A percentile compares a stretch with the other conserved stretches of the same genome.
Evolutionary conservation across 1,140 invertebrate species (phyloP).

Genomic region (Plectrocnemia conspersa): DNA sequence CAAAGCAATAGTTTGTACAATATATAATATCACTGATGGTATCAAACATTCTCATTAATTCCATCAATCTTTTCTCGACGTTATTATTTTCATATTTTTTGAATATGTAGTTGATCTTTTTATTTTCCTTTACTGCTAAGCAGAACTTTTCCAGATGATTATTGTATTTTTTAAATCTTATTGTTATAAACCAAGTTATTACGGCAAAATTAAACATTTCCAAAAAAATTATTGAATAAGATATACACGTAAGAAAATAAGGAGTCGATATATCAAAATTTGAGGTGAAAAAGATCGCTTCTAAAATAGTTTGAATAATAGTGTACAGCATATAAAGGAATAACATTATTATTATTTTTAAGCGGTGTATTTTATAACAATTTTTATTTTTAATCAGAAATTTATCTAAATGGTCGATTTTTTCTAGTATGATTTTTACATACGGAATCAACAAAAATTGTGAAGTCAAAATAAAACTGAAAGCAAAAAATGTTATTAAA

Average conservation of each 20-base stretch:
- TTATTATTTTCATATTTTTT: conserved; percentile 16
- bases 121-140: neutral
- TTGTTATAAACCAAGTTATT: conserved; percentile 24
- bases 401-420: no score
- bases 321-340: no score
- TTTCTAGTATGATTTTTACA: no score
- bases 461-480: no score
- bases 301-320: no score
- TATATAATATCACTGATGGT: conserved; percentile 25
- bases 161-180: conserved; percentile 24
- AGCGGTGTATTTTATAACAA: no score
- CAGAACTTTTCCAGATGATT: conserved; percentile 10
- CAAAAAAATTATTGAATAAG: conserved; percentile 11
- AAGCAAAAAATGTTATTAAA: no score
- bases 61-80: conserved; percentile 8
- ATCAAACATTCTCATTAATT: conserved; percentile 30
- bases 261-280: conserved; percentile 3
- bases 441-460: no score
- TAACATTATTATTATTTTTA: no score
- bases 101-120: neutral
- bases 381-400: no score
- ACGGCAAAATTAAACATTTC: conserved; percentile 23
- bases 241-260: conserved; percentile 1
- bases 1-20: conserved; percentile 26
- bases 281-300: no score